phyloP scores from a whole-genome alignment of 2,797 vertebrate species.

The Chaetodon trifasciatus region DNA sequence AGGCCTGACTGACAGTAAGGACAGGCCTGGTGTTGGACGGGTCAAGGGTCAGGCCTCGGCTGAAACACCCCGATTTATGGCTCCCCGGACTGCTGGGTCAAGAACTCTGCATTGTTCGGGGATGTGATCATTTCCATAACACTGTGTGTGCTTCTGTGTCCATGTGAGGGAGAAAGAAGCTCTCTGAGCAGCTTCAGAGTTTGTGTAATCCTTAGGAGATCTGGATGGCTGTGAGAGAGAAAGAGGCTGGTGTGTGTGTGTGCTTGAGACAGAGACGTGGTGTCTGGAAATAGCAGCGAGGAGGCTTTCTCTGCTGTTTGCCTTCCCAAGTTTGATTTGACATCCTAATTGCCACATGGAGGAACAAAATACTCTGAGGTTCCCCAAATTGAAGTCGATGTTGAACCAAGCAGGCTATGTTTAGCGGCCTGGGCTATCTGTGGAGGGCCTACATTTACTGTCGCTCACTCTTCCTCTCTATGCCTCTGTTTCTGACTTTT shows the following conservation, averaged over 20 bases:
- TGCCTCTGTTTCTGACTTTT: conserved; percentile 47
- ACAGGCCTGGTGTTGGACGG: conserved; percentile 78
- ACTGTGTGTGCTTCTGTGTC: conserved; percentile 62
- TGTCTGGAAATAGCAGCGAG: conserved; percentile 81
- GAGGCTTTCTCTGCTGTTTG: conserved; percentile 79
- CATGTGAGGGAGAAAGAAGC: conserved; percentile 48
- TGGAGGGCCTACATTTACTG: conserved; percentile 78
- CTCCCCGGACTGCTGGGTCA: conserved; percentile 70
- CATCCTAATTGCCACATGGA: conserved; percentile 87
- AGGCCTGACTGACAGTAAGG: conserved; percentile 80
- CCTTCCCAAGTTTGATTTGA: conserved; percentile 86
- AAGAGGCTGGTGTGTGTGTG: conserved; percentile 32
- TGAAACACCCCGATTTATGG: conserved; percentile 77
- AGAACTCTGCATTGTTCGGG: conserved; percentile 77
- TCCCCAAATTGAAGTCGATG: conserved; percentile 81
- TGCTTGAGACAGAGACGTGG: conserved; percentile 68
- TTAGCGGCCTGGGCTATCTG: conserved; percentile 83
- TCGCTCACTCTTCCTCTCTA: conserved; percentile 68
- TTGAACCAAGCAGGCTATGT: conserved; percentile 82
- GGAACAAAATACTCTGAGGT: conserved; percentile 86
- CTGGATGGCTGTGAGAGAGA: conserved; percentile 40
- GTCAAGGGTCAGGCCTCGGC: conserved; percentile 71
- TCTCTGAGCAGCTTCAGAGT: conserved; percentile 50
- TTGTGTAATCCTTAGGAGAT: conserved; percentile 65
- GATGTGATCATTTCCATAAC: conserved; percentile 83